Evolutionary conservation across 1,140 invertebrate species (phyloP).

Genomic region (Pygmarrhopalites habei): DNA sequence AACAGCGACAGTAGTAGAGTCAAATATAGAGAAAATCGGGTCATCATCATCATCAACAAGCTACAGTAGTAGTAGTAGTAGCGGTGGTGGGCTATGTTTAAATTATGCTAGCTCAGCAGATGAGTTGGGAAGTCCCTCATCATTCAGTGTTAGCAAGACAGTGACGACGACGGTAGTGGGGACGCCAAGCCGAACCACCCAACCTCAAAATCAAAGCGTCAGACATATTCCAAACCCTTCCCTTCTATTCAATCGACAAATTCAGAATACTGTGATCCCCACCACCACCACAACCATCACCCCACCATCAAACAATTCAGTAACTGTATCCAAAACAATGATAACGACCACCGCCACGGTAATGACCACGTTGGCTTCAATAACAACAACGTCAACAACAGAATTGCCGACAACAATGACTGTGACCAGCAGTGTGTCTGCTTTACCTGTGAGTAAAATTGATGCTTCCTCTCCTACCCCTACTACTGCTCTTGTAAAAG

Average conservation of each 20-base stretch:
- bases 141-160: no score
- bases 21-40: no score
- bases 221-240: conserved; percentile 45
- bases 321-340: not conserved
- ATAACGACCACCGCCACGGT: conserved; percentile 5
- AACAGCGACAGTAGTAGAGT: no score
- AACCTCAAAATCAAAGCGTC: conserved; percentile 43
- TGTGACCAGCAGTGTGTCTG: no score
- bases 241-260: conserved; percentile 40
- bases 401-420: no score
- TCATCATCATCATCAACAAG: no score
- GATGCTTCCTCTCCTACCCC: no score
- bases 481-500: no score
- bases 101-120: no score
- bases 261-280: not conserved
- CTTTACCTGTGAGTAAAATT: no score
- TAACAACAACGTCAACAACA: not conserved
- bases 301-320: not conserved
- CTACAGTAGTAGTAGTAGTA: not conserved
- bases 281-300: not conserved
- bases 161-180: not conserved
- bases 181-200: conserved; percentile 26
- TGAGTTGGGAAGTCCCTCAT: no score
- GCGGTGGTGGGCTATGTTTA: not conserved
- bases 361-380: conserved; percentile 10